Conservation (phyloP, 2,797 vertebrate species). For the Takifugu ocellatus region DNA sequence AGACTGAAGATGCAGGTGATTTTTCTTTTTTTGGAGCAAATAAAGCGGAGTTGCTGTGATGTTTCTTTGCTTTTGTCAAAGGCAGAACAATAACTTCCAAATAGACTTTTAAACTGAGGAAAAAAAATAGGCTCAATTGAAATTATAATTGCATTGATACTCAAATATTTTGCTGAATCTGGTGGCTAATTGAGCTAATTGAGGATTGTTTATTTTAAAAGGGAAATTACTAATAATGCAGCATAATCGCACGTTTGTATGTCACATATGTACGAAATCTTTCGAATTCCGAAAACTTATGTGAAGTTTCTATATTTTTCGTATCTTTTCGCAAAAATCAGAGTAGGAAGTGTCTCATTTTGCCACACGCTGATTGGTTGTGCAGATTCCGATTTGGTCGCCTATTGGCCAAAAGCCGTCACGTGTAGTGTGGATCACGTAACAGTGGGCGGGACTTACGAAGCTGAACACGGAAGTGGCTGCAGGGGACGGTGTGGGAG, state of each 20-base stretch:
- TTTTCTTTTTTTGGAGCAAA: slow-evolving; percentile 57
- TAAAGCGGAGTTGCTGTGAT: slow-evolving; percentile 65
- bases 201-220: too few relatives aligned
- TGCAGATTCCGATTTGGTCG: too few relatives aligned
- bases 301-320: neutral
- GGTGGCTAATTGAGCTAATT: too few relatives aligned
- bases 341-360: neutral
- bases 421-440: too few relatives aligned
- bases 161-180: too few relatives aligned
- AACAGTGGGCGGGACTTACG: neutral
- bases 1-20: slow-evolving; percentile 53
- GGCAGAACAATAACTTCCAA: neutral
- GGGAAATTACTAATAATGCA: too few relatives aligned
- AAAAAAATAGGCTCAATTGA: too few relatives aligned
- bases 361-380: neutral
- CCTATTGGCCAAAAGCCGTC: neutral
- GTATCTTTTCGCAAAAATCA: neutral
- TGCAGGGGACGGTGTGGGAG: neutral
- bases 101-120: neutral
- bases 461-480: slow-evolving; percentile 19
- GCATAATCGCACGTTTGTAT: too few relatives aligned
- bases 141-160: too few relatives aligned
- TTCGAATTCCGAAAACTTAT: neutral
- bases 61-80: slow-evolving; percentile 16
- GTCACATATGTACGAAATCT: too few relatives aligned